Evolutionary conservation across 2,888 invertebrate species (phyloP).

Genomic region (Tenthredo amoena): DNA sequence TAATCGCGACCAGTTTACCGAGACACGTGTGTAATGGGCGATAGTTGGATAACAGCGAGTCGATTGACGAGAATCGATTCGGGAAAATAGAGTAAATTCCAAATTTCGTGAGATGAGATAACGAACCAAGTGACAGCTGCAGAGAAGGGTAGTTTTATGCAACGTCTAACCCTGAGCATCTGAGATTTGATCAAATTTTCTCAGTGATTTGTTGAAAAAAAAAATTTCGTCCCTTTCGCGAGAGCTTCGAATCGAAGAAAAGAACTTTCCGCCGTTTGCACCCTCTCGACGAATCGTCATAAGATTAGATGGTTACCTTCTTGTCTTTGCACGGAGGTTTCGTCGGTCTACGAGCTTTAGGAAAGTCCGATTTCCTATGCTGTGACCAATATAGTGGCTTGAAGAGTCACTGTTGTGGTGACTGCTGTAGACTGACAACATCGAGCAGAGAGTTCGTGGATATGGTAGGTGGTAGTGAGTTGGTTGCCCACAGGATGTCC

Average conservation of each 20-base stretch:
- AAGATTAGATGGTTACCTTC: not conserved
- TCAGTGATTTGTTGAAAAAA: not conserved
- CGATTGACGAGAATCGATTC: not conserved
- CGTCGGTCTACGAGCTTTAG: not conserved
- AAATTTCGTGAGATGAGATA: not conserved
- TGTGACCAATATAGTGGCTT: not conserved
- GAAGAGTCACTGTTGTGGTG: not conserved
- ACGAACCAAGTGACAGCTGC: not conserved
- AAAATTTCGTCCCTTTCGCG: not conserved
- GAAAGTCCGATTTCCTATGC: not conserved
- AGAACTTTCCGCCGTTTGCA: not conserved
- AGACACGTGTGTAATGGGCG: not conserved
- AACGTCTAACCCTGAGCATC: too few relatives aligned
- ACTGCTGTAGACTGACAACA: constrained; percentile 41
- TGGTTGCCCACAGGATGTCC: constrained; percentile 51
- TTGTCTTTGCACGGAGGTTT: not conserved
- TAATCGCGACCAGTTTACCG: constrained; percentile 18
- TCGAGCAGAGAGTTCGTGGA: constrained; percentile 34
- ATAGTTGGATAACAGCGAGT: not conserved
- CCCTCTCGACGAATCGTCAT: not conserved
- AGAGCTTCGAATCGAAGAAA: not conserved
- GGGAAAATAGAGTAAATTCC: not conserved
- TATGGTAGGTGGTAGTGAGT: constrained; percentile 45
- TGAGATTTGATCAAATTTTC: not conserved
- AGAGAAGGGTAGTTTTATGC: too few relatives aligned